phyloP scores from a whole-genome alignment of 2,113 vertebrate genomes.

The Tetraodon nigroviridis region DNA sequence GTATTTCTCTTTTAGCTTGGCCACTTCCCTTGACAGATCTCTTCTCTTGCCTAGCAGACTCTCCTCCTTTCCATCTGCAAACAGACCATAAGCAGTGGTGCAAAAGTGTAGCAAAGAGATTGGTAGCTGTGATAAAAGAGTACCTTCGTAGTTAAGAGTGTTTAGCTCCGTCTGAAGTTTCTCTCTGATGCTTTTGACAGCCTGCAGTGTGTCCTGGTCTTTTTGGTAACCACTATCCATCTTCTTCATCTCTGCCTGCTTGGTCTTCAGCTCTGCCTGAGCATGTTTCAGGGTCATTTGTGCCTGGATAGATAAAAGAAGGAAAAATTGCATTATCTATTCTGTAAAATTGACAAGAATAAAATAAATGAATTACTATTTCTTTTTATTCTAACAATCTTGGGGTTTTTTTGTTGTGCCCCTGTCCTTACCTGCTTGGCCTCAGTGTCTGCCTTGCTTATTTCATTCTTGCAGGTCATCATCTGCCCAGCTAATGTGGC shows the following conservation, averaged over 20 bases:
- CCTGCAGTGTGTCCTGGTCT: slow-evolving; percentile 77
- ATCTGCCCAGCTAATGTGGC: slow-evolving; percentile 87
- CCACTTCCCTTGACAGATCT: slow-evolving; percentile 72
- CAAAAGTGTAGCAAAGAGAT: background rate
- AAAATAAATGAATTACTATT: too few species aligned
- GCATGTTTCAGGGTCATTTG: slow-evolving; percentile 90
- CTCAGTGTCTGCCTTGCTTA: slow-evolving; percentile 88
- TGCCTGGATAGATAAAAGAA: slow-evolving; percentile 67
- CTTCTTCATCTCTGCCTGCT: slow-evolving; percentile 86
- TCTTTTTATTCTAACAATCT: background rate
- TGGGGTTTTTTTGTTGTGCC: too few species aligned
- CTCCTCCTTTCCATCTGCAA: slow-evolving; percentile 81
- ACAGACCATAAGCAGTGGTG: background rate
- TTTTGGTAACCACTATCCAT: slow-evolving; percentile 87
- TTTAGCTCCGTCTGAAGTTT: slow-evolving; percentile 80
- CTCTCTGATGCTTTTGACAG: slow-evolving; percentile 73
- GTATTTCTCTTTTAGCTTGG: slow-evolving; percentile 73
- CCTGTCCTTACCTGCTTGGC: slow-evolving; percentile 82
- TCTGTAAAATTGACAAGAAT: too few species aligned
- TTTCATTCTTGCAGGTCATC: slow-evolving; percentile 93
- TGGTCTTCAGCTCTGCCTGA: slow-evolving; percentile 86
- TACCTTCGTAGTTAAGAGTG: slow-evolving; percentile 85
- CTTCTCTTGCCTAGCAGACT: slow-evolving; percentile 76
- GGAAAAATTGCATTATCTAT: background rate
- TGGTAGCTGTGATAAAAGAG: background rate